Base-by-base conservation (phyloP, 1,140 invertebrate genomes). In the Drosophila ironensis region DNA sequence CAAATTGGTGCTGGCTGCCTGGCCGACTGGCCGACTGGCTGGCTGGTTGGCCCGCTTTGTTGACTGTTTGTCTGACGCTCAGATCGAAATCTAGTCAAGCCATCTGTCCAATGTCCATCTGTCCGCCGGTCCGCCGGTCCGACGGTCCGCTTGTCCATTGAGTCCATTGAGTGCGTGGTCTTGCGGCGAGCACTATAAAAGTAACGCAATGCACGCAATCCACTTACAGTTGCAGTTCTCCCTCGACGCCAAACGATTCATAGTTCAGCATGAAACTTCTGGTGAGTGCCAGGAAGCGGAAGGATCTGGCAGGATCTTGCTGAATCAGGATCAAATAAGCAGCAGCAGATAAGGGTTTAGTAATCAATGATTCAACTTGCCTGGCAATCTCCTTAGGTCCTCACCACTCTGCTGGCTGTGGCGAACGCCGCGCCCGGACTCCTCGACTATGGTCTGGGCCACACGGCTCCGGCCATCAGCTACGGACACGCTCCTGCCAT, bases 1-100 rank as follows among this genome's bases (percentile, higher is more conserved):
- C 78, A 86, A 82, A 82, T 82, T 82, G 80, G 80, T 73, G 80
- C 64, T 82, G n/a, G n/a, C n/a, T n/a, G n/a, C n/a, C n/a, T n/a
- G n/a, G n/a, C n/a, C n/a, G n/a, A n/a, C n/a, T n/a, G n/a, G n/a
- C n/a, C n/a, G n/a, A n/a, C n/a, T n/a, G n/a, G n/a, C n/a, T 72
- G 68, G 78, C 68, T 81, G 63, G 59, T 75, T 82, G 77, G 77
- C 78, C 78, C 73, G 78, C 73, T 82, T 82, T 77, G 78, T 72
- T 78, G 75, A 72, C 27, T 68, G 42, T 71, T 33, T 59, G 66
- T 48, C 46, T 42, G 66, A 53, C 37, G 63, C 54, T 66, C 53
- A 86, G 73, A 86, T 84, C 60, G 78, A 77, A 77, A 72, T 72
- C 67, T 80, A 57, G 68, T 57, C 68, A 51, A 59, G 71, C 46